Base-by-base conservation (phyloP, 2,888 invertebrate species). In the Agrochola macilenta region DNA sequence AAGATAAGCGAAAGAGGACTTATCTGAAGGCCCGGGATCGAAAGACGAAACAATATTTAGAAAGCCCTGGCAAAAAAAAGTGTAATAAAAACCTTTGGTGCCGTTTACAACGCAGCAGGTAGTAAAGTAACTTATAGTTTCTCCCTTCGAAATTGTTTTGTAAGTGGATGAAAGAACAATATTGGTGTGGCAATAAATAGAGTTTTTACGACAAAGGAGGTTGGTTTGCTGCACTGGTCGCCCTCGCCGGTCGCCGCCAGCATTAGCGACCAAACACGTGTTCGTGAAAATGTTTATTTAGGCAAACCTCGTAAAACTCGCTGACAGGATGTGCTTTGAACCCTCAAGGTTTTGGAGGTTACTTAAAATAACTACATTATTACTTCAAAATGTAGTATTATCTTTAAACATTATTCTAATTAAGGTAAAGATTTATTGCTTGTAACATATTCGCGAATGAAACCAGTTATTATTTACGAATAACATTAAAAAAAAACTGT, bases 281-380 rank as follows among this genome's bases (percentile, higher is more conserved):
- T 94, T 93, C 90, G 89, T 91, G 89, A 90, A 92, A 92, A 93
- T 96, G 94, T 96, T 96, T 96, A 94, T 95, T 96, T 96, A 96
- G 95, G 96, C 94, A 88, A 93, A 93, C 92, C 92, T 95, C 95
- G 93, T 96, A 95, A 95, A 95, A 93, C 92, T 89, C 92, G 90
- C 92, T 93, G 93, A 92, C 96, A 95, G 95, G 96, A 96, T 96
- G 94, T 95, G 94, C 94, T 94, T 89, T 95, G 94, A 96, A 95
- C 95, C 93, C 92, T 95, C 96, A 96, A 96, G 96, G 96, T 95
- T 96, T 92, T 89, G 89, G 81, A 92, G 91, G 91, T 93, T 94
- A 93, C 93, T 95, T 93, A 84, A 89, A 94, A 92, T 90, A 91
- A 84, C 85, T 86, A 78, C 69, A 76, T 81, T 78, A 85, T 84